phyloP scores from a whole-genome alignment of 2,113 vertebrate genomes.

The Erpornis zantholeuca region DNA sequence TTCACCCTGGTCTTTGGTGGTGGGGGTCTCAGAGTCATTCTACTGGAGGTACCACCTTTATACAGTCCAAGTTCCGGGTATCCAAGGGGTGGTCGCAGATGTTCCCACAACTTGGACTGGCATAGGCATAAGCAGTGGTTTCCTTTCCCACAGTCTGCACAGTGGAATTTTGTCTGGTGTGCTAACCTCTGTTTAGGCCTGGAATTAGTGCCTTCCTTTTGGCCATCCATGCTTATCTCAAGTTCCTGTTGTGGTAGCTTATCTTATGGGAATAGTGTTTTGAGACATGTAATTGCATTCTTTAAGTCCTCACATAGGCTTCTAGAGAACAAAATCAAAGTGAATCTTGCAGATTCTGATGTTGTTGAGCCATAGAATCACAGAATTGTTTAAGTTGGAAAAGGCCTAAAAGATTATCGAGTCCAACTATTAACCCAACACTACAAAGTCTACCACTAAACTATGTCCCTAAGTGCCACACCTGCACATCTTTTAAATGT shows the following conservation, averaged over 20 bases:
- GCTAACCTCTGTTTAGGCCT: not conserved
- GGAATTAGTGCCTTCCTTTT: not conserved
- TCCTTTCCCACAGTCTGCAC: not conserved
- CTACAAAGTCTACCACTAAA: not conserved
- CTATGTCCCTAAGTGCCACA: not conserved
- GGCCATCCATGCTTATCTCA: not conserved
- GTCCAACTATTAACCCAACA: not conserved
- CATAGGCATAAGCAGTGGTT: not conserved
- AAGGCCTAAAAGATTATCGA: not conserved
- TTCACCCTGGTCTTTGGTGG: not conserved
- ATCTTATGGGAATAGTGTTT: not conserved
- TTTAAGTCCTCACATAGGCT: not conserved
- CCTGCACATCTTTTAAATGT: not conserved
- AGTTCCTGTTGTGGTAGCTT: not conserved
- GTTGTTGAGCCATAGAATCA: not conserved
- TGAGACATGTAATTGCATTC: not conserved
- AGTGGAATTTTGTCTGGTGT: not conserved
- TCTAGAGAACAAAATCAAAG: not conserved
- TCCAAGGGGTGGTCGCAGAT: not conserved
- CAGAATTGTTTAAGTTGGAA: not conserved
- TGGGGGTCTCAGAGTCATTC: not conserved
- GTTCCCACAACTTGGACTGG: not conserved
- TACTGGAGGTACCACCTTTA: not conserved
- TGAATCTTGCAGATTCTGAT: not conserved
- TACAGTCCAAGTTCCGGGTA: not conserved